A percentile compares a stretch with the other conserved stretches of the same genome.
These are phyloP conservation scores for Tenthredo livida DNA, from an alignment of 2,888 invertebrate genomes.

Conservation along the genomic window DNA sequence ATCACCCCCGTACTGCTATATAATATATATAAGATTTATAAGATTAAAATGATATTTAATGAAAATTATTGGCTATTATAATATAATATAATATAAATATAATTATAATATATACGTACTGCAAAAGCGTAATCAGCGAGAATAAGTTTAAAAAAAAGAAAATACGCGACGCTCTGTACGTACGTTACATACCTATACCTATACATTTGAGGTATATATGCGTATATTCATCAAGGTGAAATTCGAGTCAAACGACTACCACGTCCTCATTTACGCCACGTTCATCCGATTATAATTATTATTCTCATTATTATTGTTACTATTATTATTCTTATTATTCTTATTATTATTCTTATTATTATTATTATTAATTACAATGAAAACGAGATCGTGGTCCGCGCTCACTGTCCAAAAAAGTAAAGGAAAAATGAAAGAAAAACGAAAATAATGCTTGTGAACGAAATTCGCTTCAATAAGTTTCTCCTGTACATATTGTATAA, in stretches of 20 bases:
- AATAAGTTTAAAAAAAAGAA: background rate
- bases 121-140: background rate
- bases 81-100: background rate
- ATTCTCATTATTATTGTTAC: background rate
- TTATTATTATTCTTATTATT: background rate
- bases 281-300: background rate
- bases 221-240: background rate
- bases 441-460: slow-evolving; percentile 49
- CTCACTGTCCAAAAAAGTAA: slow-evolving; percentile 24
- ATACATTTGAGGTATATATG: too few species aligned
- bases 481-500: slow-evolving; percentile 78
- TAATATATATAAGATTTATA: slow-evolving; percentile 29
- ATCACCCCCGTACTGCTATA: background rate
- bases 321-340: background rate
- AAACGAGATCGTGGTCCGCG: slow-evolving; percentile 1
- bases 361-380: background rate
- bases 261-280: background rate
- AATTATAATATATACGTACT: background rate
- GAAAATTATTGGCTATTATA: background rate
- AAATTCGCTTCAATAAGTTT: slow-evolving; percentile 54
- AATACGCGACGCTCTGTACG: background rate
- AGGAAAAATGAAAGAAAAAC: slow-evolving; percentile 45
- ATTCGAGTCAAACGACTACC: background rate
- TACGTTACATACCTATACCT: background rate
- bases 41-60: slow-evolving; percentile 6